Evolutionary conservation across 2,888 invertebrate genomes (phyloP).

Genomic region (Epistrophe grossulariae): DNA sequence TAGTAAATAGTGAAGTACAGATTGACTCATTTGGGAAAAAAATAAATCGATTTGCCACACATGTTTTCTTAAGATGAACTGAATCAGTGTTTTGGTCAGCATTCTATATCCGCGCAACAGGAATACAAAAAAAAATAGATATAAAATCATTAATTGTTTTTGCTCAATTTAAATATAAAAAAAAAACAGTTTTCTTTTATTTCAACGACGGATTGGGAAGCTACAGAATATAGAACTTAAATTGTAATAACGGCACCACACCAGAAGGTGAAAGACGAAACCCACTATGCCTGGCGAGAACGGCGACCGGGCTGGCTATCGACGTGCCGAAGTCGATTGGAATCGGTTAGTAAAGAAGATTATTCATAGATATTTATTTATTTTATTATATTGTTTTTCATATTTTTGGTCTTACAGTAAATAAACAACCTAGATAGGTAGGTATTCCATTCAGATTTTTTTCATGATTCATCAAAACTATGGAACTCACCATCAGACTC

Average conservation of each 20-base stretch:
- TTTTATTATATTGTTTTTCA: not conserved
- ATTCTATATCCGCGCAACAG: constrained; percentile 55
- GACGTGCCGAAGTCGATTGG: constrained; percentile 81
- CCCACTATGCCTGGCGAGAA: constrained; percentile 78
- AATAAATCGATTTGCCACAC: constrained; percentile 53
- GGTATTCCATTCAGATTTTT: not conserved
- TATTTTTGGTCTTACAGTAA: not conserved
- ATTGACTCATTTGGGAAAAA: constrained; percentile 1
- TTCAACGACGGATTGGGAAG: not conserved
- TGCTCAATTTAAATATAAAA: not conserved
- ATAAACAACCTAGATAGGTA: not conserved
- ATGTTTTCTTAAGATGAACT: constrained; percentile 52
- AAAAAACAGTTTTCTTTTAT: constrained; percentile 1
- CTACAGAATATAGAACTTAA: not conserved
- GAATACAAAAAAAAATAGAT: not conserved
- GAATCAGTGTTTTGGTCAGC: constrained; percentile 55
- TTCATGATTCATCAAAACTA: constrained; percentile 3
- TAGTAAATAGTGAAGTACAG: constrained; percentile 25
- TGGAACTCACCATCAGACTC: not conserved
- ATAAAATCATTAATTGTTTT: not conserved
- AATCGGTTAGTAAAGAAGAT: constrained; percentile 78
- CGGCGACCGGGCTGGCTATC: constrained; percentile 67
- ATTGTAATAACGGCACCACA: not conserved
- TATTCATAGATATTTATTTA: not conserved
- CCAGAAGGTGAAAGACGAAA: constrained; percentile 79